These are phyloP conservation scores for Hermaeophaga mercurialis DNA, from an alignment of 2,888 invertebrate genomes.

Conservation along the genomic window DNA sequence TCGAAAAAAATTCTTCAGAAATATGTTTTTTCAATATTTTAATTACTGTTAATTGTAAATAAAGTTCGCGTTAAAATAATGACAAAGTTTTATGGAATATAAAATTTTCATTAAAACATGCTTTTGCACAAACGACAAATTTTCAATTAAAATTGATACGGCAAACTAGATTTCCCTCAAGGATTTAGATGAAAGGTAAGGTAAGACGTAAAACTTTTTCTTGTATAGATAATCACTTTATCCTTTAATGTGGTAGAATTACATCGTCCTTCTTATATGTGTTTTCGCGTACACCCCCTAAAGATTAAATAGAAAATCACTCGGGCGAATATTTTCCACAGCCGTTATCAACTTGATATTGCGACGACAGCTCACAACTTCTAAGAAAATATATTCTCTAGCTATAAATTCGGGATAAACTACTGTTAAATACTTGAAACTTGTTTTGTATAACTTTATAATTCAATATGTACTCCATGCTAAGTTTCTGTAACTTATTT, in stretches of 20 bases:
- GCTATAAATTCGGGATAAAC: slow-evolving; percentile 20
- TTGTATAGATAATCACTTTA: slow-evolving; percentile 19
- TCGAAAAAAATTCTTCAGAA: no score
- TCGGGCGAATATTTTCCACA: slow-evolving; percentile 8
- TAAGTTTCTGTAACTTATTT: slow-evolving; percentile 13
- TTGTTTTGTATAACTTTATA: slow-evolving; percentile 22
- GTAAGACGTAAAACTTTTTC: slow-evolving; percentile 15
- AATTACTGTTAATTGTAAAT: no score
- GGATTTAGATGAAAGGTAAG: slow-evolving; percentile 11
- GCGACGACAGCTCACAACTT: slow-evolving; percentile 14
- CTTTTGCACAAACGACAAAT: background rate
- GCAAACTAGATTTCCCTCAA: background rate
- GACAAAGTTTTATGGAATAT: no score
- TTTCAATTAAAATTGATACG: slow-evolving; percentile 8
- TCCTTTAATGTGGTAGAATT: slow-evolving; percentile 14
- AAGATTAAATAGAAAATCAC: slow-evolving; percentile 19
- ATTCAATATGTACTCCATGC: slow-evolving; percentile 13
- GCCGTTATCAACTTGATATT: slow-evolving; percentile 12
- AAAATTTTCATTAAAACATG: background rate
- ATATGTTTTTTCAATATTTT: no score
- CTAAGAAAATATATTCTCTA: slow-evolving; percentile 8
- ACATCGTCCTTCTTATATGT: slow-evolving; percentile 18
- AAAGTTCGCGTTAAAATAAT: no score
- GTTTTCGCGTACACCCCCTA: slow-evolving; percentile 13
- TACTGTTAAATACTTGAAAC: slow-evolving; percentile 20